A percentile compares a stretch with the other conserved stretches of the same genome.
phyloP scores from a whole-genome alignment of 2,888 invertebrate species.

The Lomographa bimaculata region DNA sequence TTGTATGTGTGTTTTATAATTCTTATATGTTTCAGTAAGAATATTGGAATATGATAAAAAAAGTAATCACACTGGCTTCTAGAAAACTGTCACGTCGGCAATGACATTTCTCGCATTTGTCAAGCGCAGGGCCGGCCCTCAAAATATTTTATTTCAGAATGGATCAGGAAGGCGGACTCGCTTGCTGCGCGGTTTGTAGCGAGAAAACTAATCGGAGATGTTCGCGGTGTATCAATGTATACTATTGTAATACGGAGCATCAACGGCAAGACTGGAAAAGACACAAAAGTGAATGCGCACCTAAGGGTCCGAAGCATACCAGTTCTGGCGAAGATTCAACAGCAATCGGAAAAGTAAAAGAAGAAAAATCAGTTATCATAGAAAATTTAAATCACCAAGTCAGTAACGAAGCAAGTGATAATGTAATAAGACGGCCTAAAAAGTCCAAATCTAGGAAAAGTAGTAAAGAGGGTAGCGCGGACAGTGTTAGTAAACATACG shows the following conservation, averaged over 20 bases:
- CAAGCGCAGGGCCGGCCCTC: constrained; percentile 58
- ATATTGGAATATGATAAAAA: too few relatives aligned
- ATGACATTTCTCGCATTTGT: constrained; percentile 53
- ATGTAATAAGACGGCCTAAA: constrained; percentile 51
- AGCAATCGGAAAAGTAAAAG: constrained; percentile 47
- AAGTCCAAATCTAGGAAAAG: constrained; percentile 56
- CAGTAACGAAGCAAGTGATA: constrained; percentile 42
- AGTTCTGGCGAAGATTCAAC: constrained; percentile 50
- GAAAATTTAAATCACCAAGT: constrained; percentile 37
- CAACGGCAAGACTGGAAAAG: constrained; percentile 91
- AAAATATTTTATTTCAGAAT: constrained; percentile 68
- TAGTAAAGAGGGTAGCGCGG: constrained; percentile 55
- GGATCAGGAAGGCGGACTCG: constrained; percentile 72
- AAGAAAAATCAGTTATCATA: constrained; percentile 35
- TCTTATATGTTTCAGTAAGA: too few relatives aligned
- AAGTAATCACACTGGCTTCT: constrained; percentile 18
- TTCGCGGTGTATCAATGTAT: constrained; percentile 88
- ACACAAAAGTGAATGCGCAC: constrained; percentile 86
- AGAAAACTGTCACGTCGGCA: constrained; percentile 36
- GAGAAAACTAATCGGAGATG: constrained; percentile 87
- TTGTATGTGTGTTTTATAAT: too few relatives aligned
- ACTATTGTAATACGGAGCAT: constrained; percentile 92
- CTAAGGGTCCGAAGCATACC: constrained; percentile 55
- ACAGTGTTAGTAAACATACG: constrained; percentile 58
- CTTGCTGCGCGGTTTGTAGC: constrained; percentile 85